Base-by-base conservation (phyloP, 2,888 invertebrate genomes). In the Furcula furcula region DNA sequence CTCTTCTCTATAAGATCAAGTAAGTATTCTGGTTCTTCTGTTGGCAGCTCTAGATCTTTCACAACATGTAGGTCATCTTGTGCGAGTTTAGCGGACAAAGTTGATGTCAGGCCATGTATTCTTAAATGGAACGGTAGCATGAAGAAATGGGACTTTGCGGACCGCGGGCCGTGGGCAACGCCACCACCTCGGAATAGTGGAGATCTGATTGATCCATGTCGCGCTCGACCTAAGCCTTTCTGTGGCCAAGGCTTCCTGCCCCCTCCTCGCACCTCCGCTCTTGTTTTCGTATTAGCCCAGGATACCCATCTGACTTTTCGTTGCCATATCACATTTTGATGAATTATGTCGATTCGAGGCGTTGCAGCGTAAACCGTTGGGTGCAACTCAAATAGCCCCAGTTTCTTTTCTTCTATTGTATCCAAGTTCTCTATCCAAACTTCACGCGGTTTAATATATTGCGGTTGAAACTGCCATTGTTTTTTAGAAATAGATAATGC, bases 211-310 rank as follows among this genome's bases (percentile, higher is more conserved):
- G 97, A 97, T 7, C 98, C 97, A 69, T 98, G 98, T 25, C 99
- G 91, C 1, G 99, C 95, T 52, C 92, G 91, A 0, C 99, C 99
- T 15, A 91, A 69, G 12, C 98, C 97, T 83, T 99, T 99, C 72
- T 99, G 99, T 0, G 96, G 97, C 98, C 98, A 98, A 0, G 99
- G 99, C 64, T 99, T 99, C 14, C 91, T 90, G 0, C 97, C 97
- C 32, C 98, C 97, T 20, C 98, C 98, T 29, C 92, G 87, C 34
- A 95, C 93, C 86, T 99, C 99, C 0, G 95, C 94, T 35, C 96
- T 90, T 0, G 93, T 92, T 72, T 95, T 94, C 1, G 94, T 91
- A 58, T 94, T 90, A 0, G 93, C 94, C 89, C 93, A 97, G 56
- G 94, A 93, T 76, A 98, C 95, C 85, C 89, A 93, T 70, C 93